These are phyloP conservation scores for Physocephala rufipes DNA, from an alignment of 2,888 invertebrate species.

Conservation along the genomic window DNA sequence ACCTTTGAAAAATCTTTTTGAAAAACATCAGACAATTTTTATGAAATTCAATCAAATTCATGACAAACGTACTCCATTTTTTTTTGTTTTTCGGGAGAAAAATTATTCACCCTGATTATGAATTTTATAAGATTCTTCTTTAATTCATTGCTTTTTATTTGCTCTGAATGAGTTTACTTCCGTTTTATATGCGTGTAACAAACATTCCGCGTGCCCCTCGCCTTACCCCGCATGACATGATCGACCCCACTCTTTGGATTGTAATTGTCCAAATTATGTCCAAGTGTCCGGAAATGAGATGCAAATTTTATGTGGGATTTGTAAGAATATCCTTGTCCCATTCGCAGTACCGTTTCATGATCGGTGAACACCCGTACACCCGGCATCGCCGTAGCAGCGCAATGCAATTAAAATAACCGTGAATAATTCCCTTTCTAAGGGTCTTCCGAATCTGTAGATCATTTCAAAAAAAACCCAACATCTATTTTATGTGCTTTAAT, in stretches of 20 bases:
- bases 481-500: too few species aligned
- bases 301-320: constrained; percentile 66
- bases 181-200: too few species aligned
- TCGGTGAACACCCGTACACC: neutral
- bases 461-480: too few species aligned
- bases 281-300: constrained; percentile 66
- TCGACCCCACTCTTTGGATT: neutral
- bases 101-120: constrained; percentile 4
- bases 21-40: too few species aligned
- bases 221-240: constrained; percentile 18
- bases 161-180: neutral
- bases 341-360: neutral
- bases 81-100: neutral
- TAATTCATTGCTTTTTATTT: neutral
- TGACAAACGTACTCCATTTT: neutral
- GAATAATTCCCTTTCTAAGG: neutral
- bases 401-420: constrained; percentile 7
- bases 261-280: constrained; percentile 40
- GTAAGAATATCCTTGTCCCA: constrained; percentile 58
- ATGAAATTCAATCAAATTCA: neutral
- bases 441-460: too few species aligned
- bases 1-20: neutral
- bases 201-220: constrained; percentile 16
- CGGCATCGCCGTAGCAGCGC: neutral
- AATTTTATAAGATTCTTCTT: too few species aligned